These are phyloP conservation scores for Cardiocondyla obscurior DNA, from an alignment of 1,140 invertebrate species.

Conservation along the genomic window DNA sequence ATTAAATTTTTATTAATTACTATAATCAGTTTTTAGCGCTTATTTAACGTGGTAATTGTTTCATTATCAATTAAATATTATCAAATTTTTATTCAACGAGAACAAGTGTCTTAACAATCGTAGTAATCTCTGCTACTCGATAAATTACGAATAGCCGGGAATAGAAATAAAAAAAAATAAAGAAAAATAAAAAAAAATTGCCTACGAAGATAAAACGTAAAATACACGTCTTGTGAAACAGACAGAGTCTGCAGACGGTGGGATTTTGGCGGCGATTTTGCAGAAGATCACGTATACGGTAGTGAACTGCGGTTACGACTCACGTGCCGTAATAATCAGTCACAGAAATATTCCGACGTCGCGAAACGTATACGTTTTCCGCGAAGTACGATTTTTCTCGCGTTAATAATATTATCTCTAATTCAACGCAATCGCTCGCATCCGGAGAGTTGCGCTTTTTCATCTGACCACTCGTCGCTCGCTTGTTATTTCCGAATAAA, in stretches of 20 bases:
- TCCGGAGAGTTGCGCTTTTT: not conserved
- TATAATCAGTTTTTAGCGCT: not conserved
- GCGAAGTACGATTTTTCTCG: conserved; percentile 3
- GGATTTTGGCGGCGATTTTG: conserved; percentile 29
- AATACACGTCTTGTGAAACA: not conserved
- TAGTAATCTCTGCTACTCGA: not conserved
- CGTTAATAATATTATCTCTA: not conserved
- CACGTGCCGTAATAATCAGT: conserved; percentile 64
- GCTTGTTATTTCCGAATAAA: conserved; percentile 27
- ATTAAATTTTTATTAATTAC: not conserved
- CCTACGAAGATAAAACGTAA: not conserved
- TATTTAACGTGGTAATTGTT: not conserved
- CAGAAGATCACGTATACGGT: conserved; percentile 45
- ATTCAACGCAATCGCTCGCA: not conserved
- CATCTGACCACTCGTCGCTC: not conserved
- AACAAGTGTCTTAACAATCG: not conserved
- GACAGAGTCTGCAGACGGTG: conserved; percentile 5
- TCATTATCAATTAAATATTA: not conserved
- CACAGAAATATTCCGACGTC: conserved; percentile 55
- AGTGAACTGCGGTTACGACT: conserved; percentile 45
- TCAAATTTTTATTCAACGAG: not conserved
- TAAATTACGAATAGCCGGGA: not conserved
- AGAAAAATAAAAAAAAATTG: conserved; percentile 1
- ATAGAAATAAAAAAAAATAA: conserved; percentile 11
- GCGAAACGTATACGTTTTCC: conserved; percentile 23